Conservation (phyloP, 2,113 vertebrate species). For the Lanius ludovicianus region DNA sequence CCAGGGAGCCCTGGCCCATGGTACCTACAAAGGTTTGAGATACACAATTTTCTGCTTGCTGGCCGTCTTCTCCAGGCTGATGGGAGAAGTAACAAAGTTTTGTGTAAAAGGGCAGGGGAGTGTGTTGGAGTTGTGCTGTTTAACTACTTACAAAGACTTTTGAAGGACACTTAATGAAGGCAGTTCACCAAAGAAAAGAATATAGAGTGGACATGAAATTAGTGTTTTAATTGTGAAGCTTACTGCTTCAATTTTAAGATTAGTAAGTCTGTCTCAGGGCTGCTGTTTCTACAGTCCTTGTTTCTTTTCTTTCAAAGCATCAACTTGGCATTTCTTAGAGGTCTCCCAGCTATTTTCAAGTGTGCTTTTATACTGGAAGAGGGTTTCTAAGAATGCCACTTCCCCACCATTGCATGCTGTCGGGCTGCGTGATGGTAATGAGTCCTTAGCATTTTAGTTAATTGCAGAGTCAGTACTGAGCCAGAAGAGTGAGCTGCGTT, state of each 20-base stretch:
- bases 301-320: not conserved
- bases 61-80: not conserved
- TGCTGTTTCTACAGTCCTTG: not conserved
- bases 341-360: not conserved
- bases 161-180: not conserved
- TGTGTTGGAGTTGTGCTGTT: not conserved
- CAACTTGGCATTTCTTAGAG: not conserved
- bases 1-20: not conserved
- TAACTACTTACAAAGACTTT: not conserved
- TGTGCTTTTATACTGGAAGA: not conserved
- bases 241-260: not conserved
- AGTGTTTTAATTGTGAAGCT: not conserved
- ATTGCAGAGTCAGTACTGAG: not conserved
- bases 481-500: not conserved
- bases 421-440: not conserved
- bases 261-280: not conserved
- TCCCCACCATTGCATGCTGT: not conserved
- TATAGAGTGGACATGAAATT: not conserved
- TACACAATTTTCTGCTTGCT: not conserved
- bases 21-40: fast-evolving
- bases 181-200: not conserved
- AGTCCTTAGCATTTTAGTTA: conserved; percentile 3
- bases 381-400: not conserved
- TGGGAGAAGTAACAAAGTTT: not conserved
- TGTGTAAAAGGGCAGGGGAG: not conserved